Evolutionary conservation across 2,888 invertebrate genomes (phyloP).

Genomic region (Sacculina carcini): DNA sequence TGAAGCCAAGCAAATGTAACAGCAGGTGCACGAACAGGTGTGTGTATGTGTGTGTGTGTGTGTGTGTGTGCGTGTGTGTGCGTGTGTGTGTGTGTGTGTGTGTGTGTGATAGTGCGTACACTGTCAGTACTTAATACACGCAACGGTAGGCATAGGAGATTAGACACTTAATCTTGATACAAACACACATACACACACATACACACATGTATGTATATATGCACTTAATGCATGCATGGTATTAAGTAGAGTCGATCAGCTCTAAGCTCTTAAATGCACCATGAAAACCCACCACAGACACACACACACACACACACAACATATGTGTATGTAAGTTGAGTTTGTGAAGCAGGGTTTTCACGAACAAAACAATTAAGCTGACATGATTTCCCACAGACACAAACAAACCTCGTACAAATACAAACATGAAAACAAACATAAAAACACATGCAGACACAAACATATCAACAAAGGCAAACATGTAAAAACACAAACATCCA

Average conservation of each 20-base stretch:
- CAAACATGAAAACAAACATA: conserved; percentile 1
- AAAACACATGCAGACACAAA: conserved; percentile 1
- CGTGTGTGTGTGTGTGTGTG: background rate
- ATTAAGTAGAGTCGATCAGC: too few relatives aligned
- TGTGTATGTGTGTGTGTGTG: background rate
- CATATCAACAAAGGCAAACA: background rate
- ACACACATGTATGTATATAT: conserved; percentile 2
- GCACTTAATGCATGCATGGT: too few relatives aligned
- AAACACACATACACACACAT: background rate
- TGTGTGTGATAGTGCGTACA: background rate
- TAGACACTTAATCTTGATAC: background rate
- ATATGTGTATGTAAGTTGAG: too few relatives aligned
- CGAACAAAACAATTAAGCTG: too few relatives aligned
- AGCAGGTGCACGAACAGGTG: background rate
- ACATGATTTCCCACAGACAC: too few relatives aligned
- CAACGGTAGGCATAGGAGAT: background rate
- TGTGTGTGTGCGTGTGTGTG: conserved; percentile 3
- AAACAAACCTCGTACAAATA: background rate
- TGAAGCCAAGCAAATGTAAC: background rate
- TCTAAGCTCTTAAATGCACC: too few relatives aligned
- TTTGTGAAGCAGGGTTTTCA: too few relatives aligned
- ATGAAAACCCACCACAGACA: too few relatives aligned
- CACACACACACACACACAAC: too few relatives aligned
- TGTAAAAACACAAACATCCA: background rate
- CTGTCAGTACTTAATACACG: background rate